A percentile compares a stretch with the other conserved stretches of the same genome.
phyloP scores from a whole-genome alignment of 2,113 vertebrate species.

The Clarias macrocephalus region DNA sequence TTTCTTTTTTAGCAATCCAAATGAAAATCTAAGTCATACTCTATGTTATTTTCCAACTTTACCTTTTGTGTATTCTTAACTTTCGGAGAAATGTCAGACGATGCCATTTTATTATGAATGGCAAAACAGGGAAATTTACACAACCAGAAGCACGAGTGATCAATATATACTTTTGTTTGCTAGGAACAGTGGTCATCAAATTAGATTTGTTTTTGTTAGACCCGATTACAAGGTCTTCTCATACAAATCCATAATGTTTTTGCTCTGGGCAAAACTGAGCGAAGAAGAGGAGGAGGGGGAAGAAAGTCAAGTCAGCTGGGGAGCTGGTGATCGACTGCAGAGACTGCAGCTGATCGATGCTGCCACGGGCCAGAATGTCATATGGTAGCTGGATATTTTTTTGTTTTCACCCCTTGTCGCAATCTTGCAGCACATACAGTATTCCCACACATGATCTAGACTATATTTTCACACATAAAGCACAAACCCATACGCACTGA shows the following conservation, averaged over 20 bases:
- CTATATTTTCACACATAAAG: slow-evolving; percentile 31
- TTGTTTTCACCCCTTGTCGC: slow-evolving; percentile 52
- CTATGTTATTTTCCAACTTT: slow-evolving; percentile 1
- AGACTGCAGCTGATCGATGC: slow-evolving; percentile 65
- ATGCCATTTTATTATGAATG: slow-evolving; percentile 61
- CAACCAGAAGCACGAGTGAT: slow-evolving; percentile 55
- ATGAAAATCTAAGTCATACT: slow-evolving; percentile 17
- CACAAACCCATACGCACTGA: slow-evolving; percentile 32
- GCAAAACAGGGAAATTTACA: slow-evolving; percentile 45
- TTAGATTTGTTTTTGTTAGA: slow-evolving; percentile 74
- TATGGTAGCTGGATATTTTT: slow-evolving; percentile 67
- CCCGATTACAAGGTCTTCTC: slow-evolving; percentile 68
- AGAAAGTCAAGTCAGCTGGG: slow-evolving; percentile 57
- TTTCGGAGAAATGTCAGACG: slow-evolving; percentile 53
- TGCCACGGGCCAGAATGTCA: slow-evolving; percentile 66
- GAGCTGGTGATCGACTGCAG: slow-evolving; percentile 66
- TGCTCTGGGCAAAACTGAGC: slow-evolving; percentile 64
- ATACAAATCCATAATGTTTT: slow-evolving; percentile 63
- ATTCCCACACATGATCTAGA: slow-evolving; percentile 46
- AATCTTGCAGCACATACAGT: slow-evolving; percentile 56
- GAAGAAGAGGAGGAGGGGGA: slow-evolving; percentile 43
- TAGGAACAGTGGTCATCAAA: slow-evolving; percentile 69
- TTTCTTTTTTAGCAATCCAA: background rate
- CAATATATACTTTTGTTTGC: slow-evolving; percentile 61
- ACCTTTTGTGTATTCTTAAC: slow-evolving; percentile 34